Conservation (phyloP, 2,113 vertebrate genomes). For the Opisthocomus hoazin region DNA sequence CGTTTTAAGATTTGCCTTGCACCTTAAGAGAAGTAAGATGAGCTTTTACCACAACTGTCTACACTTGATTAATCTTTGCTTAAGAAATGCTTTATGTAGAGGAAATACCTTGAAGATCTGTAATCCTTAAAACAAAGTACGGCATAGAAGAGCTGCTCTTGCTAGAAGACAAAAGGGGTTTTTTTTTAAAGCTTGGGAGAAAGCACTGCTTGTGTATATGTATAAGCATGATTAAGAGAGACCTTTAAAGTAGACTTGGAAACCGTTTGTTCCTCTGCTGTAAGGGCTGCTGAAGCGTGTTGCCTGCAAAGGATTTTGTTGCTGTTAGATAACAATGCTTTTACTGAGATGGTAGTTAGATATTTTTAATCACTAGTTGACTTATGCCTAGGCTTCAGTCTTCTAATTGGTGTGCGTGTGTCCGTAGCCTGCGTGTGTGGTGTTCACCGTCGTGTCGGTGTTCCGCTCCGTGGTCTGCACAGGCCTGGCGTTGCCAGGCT, state of each 20-base stretch:
- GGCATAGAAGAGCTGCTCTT: neutral
- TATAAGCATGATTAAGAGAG: neutral
- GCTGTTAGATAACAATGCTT: neutral
- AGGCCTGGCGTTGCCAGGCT: neutral
- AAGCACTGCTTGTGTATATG: neutral
- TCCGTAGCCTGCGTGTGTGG: neutral
- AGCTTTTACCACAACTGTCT: neutral
- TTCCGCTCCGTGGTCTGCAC: rapidly evolving
- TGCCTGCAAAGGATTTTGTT: neutral
- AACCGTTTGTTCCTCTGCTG: neutral
- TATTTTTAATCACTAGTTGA: neutral
- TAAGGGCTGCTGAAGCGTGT: neutral
- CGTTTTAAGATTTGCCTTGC: neutral
- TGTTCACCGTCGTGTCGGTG: neutral
- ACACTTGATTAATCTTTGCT: neutral
- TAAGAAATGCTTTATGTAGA: constrained; percentile 25
- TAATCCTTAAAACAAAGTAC: neutral
- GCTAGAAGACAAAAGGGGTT: neutral
- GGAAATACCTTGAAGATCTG: neutral
- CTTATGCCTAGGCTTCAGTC: neutral
- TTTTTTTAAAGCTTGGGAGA: neutral
- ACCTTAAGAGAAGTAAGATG: neutral
- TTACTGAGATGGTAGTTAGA: neutral
- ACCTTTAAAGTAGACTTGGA: neutral
- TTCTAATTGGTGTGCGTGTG: neutral